Evolutionary conservation across 2,113 vertebrate species (phyloP).

Genomic region (Pygoscelis antarcticus): DNA sequence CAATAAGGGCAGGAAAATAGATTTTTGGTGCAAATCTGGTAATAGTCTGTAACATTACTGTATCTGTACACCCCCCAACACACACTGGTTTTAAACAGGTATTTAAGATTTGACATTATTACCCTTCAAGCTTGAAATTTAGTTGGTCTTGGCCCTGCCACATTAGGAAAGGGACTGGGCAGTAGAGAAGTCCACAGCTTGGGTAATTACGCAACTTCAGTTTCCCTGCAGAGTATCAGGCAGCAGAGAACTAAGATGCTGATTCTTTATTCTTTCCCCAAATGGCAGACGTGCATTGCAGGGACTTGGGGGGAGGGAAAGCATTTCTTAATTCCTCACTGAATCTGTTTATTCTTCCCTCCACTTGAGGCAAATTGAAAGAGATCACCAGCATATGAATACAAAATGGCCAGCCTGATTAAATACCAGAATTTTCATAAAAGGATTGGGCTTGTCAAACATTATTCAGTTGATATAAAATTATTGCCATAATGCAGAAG

Average conservation of each 20-base stretch:
- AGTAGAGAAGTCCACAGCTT: background rate
- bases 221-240: background rate
- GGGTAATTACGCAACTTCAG: background rate
- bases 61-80: background rate
- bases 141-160: background rate
- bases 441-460: background rate
- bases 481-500: background rate
- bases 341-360: background rate
- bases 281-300: background rate
- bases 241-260: background rate
- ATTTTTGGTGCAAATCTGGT: background rate
- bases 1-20: background rate
- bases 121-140: background rate
- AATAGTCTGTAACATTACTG: background rate
- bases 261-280: background rate
- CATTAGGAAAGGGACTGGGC: background rate
- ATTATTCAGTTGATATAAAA: background rate
- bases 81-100: background rate
- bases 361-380: background rate
- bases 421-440: background rate
- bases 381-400: background rate
- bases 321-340: background rate
- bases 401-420: background rate
- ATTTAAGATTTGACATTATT: background rate
- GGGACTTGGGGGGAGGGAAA: background rate